phyloP scores from a whole-genome alignment of 2,888 invertebrate species.

The Saturnia pavonia region DNA sequence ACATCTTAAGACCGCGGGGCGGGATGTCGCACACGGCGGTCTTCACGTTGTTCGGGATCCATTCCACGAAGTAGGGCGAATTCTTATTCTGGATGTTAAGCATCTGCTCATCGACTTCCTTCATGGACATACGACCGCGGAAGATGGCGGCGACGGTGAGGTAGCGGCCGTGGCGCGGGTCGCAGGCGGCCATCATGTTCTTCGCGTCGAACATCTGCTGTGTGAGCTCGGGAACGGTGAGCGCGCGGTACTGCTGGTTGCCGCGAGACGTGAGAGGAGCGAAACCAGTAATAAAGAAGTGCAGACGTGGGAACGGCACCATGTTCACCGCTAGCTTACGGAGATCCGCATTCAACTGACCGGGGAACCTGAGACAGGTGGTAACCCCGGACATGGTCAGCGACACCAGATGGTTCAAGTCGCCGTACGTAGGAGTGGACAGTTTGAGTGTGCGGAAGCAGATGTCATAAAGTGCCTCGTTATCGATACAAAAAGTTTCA shows the following conservation, averaged over 20 bases:
- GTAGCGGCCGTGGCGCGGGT: conserved; percentile 95
- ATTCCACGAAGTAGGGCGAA: conserved; percentile 84
- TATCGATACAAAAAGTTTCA: conserved; percentile 95
- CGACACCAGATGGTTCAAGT: conserved; percentile 95
- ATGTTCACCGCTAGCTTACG: conserved; percentile 91
- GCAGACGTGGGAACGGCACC: conserved; percentile 89
- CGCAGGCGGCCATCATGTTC: conserved; percentile 98
- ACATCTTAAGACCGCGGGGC: conserved; percentile 95
- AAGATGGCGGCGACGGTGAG: conserved; percentile 95
- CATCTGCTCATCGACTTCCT: conserved; percentile 95
- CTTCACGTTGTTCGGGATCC: conserved; percentile 96
- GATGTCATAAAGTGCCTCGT: conserved; percentile 95
- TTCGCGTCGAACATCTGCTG: conserved; percentile 97
- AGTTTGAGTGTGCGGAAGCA: conserved; percentile 95
- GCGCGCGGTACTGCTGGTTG: conserved; percentile 92
- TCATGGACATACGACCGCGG: conserved; percentile 96
- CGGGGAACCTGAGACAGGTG: conserved; percentile 90
- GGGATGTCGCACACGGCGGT: conserved; percentile 97
- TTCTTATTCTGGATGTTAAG: conserved; percentile 89
- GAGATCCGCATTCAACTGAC: conserved; percentile 95
- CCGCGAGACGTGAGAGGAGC: conserved; percentile 92
- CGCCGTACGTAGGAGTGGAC: conserved; percentile 95
- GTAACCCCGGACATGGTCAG: conserved; percentile 93
- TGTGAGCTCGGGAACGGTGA: conserved; percentile 92
- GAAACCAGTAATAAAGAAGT: conserved; percentile 96